phyloP scores from a whole-genome alignment of 2,113 vertebrate genomes.

The Merops nubicus region DNA sequence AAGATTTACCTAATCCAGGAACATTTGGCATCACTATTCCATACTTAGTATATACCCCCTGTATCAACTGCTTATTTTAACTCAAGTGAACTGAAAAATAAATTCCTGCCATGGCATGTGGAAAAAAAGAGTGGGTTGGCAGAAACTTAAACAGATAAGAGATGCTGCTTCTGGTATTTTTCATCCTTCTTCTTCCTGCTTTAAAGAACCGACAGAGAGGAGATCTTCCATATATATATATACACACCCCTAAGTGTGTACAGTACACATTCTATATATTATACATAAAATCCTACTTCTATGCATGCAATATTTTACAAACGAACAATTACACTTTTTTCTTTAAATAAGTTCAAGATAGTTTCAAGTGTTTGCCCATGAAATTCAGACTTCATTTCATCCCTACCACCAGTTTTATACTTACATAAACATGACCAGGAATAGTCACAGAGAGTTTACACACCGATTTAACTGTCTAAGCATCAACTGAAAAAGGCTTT shows the following conservation, averaged over 20 bases:
- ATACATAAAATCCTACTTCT: neutral
- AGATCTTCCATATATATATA: neutral
- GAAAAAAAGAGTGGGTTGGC: neutral
- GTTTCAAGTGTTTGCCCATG: neutral
- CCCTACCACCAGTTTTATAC: neutral
- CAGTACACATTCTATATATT: neutral
- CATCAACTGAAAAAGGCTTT: neutral
- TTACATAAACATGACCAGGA: neutral
- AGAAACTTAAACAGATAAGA: neutral
- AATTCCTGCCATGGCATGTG: neutral
- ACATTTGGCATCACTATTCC: neutral
- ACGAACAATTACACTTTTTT: neutral
- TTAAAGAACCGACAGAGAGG: neutral
- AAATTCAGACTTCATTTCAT: neutral
- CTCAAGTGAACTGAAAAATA: neutral
- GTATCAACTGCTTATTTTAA: neutral
- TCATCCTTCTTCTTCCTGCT: neutral
- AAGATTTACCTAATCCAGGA: neutral
- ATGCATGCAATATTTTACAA: neutral
- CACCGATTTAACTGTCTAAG: neutral
- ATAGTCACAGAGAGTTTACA: neutral
- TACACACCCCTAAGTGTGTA: neutral
- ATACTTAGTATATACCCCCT: neutral
- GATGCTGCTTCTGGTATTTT: neutral
- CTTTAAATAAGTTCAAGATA: neutral